phyloP scores from a whole-genome alignment of 2,113 vertebrate species.

The Ptyas mucosa region DNA sequence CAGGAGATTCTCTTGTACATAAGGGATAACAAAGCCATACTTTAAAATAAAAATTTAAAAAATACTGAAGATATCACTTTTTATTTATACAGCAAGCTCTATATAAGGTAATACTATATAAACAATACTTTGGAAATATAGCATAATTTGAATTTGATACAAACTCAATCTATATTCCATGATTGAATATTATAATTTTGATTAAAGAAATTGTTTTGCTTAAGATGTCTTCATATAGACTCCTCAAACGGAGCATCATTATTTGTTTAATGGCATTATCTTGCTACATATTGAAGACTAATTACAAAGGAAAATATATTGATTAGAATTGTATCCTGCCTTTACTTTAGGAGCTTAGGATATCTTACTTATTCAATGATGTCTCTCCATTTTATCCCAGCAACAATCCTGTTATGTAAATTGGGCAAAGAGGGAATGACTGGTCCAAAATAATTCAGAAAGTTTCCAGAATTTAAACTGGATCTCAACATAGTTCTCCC shows the following conservation, averaged over 20 bases:
- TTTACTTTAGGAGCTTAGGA: neutral
- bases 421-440: neutral
- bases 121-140: slow-evolving; percentile 24
- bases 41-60: neutral
- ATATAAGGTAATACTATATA: slow-evolving; percentile 21
- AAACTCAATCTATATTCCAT: neutral
- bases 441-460: neutral
- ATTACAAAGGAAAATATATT: neutral
- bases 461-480: neutral
- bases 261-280: neutral
- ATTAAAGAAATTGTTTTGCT: neutral
- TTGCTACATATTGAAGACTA: neutral
- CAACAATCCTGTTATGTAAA: neutral
- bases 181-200: neutral
- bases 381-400: neutral
- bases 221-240: neutral
- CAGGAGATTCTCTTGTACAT: slow-evolving; percentile 28
- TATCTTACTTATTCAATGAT: neutral
- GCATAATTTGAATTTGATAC: neutral
- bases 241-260: neutral
- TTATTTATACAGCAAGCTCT: neutral
- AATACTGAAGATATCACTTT: neutral
- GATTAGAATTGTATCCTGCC: neutral
- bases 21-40: neutral
- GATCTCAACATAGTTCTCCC: neutral